Evolutionary conservation across 2,113 vertebrate species (phyloP).

Genomic region (Lipotes vexillifer): DNA sequence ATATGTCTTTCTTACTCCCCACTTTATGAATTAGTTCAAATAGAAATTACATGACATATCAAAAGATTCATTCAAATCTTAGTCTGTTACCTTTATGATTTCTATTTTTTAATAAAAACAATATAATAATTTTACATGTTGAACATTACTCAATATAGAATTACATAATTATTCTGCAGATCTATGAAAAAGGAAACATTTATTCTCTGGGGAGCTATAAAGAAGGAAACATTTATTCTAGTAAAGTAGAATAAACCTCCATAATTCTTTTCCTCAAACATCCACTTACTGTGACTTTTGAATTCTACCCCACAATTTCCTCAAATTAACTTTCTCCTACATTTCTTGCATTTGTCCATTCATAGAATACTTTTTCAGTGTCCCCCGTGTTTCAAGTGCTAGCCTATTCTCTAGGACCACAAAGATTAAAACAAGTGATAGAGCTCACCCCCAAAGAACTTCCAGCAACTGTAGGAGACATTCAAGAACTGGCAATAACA

Average conservation of each 20-base stretch:
- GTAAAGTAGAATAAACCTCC: neutral
- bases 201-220: neutral
- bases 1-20: neutral
- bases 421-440: neutral
- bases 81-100: neutral
- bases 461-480: neutral
- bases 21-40: slow-evolving; percentile 50
- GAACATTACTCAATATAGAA: neutral
- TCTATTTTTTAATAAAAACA: neutral
- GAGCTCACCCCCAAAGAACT: neutral
- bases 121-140: neutral
- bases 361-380: neutral
- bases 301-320: neutral
- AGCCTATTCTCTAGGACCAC: neutral
- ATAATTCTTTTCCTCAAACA: neutral
- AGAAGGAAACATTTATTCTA: neutral
- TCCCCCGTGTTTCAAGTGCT: neutral
- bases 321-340: neutral
- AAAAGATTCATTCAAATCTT: neutral
- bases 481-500: neutral
- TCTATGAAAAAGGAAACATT: neutral
- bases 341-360: neutral
- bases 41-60: neutral
- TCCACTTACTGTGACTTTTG: neutral
- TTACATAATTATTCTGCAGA: neutral